Evolutionary conservation across 2,888 invertebrate genomes (phyloP), one percentile per base, ranked within the genome.

Genomic region (Harpagoxenus sublaevis): DNA sequence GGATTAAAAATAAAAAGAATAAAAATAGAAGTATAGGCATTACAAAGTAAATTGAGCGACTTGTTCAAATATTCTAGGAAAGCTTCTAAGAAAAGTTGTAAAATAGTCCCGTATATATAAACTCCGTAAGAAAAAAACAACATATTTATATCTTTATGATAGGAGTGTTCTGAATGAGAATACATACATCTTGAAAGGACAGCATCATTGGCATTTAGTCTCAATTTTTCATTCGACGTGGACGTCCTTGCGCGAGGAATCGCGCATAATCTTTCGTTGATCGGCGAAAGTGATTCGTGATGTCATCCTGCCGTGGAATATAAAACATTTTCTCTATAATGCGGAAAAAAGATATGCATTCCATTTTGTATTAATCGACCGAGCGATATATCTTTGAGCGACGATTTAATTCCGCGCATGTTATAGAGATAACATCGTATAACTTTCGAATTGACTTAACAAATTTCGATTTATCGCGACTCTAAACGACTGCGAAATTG

Each of bases 291-390:
- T 63, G 63, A 23, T 48, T 74, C 8, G 5, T 62, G 62, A 62
- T n/a, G 9, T 62, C 66, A 48, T 74, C 10, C 12, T n/a, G n/a
- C 15, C 6, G 4, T n/a, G 15, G 28, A 42, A 55, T 55, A 62
- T 42, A 12, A 45, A 39, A 18, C 12, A n/a, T 77, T n/a, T 66
- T 28, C 18, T 65, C 8, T 31, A 31, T 31, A 18, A 68, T 3
- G 57, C 31, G 70, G 60, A 57, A 57, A 35, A 79, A 60, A 10
- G 48, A 68, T 45, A 5, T 45, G 15, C 53, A 12, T 39, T 68
- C 18, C 60, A 70, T 60, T 23, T 79, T 10, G 1, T 10, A 71
- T 70, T 57, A 18, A 35, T 79, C 9, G 23, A 18, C 1, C n/a
- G n/a, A 9, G 4, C 15, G 31, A 18, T 48, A 18, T 48, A 42